phyloP scores from a whole-genome alignment of 2,888 invertebrate genomes.

The Andrena bucephala region DNA sequence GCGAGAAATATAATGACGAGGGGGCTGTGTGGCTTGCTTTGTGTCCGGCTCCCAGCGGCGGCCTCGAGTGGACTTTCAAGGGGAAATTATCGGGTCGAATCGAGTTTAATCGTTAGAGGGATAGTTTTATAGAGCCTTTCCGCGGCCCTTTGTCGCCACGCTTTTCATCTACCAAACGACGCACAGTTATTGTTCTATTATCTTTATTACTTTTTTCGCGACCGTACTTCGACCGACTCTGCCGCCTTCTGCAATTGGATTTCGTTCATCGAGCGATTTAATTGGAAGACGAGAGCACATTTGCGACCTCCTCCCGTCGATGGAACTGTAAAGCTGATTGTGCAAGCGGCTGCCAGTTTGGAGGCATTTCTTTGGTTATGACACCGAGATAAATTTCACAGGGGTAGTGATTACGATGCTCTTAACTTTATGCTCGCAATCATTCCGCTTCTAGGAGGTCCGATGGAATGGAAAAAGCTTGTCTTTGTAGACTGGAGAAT shows the following conservation, averaged over 20 bases:
- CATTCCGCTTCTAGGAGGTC: too few relatives aligned
- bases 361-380: too few relatives aligned
- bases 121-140: constrained; percentile 45
- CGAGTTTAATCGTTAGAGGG: constrained; percentile 51
- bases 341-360: too few relatives aligned
- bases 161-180: constrained; percentile 34
- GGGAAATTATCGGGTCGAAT: constrained; percentile 56
- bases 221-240: neutral
- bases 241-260: constrained; percentile 8
- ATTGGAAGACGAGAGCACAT: constrained; percentile 24
- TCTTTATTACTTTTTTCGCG: constrained; percentile 43
- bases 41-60: constrained; percentile 15
- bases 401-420: too few relatives aligned
- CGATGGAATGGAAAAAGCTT: too few relatives aligned
- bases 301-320: neutral
- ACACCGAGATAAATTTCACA: too few relatives aligned
- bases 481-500: too few relatives aligned
- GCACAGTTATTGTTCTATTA: constrained; percentile 50
- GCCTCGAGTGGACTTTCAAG: constrained; percentile 36
- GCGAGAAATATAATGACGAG: constrained; percentile 57
- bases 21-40: constrained; percentile 33
- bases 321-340: neutral
- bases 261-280: constrained; percentile 19
- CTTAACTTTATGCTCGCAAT: too few relatives aligned
- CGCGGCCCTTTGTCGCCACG: constrained; percentile 27